phyloP scores from a whole-genome alignment of 2,113 vertebrate genomes.

The Platichthys flesus region DNA sequence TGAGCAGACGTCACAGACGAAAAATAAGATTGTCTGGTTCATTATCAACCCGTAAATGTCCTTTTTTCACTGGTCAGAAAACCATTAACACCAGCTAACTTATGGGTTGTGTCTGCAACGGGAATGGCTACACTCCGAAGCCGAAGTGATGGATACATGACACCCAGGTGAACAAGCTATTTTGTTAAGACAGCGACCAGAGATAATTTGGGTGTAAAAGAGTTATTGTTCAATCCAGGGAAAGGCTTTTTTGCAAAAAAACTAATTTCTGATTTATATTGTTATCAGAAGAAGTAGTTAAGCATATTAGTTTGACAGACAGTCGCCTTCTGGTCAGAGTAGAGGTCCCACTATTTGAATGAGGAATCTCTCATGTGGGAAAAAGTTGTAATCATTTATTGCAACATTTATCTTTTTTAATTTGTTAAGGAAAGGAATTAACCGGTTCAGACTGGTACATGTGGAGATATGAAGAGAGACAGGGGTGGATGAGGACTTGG shows the following conservation, averaged over 20 bases:
- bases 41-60: background rate
- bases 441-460: slow-evolving; percentile 7
- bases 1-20: background rate
- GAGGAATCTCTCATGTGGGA: background rate
- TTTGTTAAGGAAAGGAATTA: slow-evolving; percentile 2
- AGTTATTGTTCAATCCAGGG: no score
- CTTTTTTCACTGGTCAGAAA: no score
- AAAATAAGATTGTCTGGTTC: background rate
- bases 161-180: no score
- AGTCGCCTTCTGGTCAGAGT: background rate
- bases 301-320: background rate
- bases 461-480: slow-evolving; percentile 10
- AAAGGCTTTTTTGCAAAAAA: background rate
- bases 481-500: slow-evolving; percentile 16
- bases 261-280: background rate
- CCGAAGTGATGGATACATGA: background rate
- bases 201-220: no score
- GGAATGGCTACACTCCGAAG: background rate
- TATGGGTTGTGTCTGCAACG: background rate
- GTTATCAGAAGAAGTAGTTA: background rate
- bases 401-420: slow-evolving; percentile 10
- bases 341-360: background rate
- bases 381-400: background rate
- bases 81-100: background rate
- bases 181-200: no score